Conservation (phyloP, 2,888 invertebrate species). For the Augiades crinisus region DNA sequence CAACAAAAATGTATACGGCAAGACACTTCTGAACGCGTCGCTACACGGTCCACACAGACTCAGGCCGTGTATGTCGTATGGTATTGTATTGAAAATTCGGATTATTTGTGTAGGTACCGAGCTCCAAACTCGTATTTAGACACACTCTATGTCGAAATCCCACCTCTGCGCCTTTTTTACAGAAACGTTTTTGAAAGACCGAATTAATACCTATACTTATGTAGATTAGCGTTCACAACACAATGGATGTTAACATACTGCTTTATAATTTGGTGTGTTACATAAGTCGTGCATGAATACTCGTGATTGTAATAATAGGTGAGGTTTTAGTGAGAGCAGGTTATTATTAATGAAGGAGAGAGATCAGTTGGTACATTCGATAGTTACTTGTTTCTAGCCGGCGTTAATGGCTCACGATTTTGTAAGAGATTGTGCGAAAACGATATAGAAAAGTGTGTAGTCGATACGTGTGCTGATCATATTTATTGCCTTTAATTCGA, state of each 20-base stretch:
- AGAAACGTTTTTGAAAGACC: constrained; percentile 73
- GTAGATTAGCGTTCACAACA: constrained; percentile 70
- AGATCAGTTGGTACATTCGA: constrained; percentile 54
- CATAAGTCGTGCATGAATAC: constrained; percentile 65
- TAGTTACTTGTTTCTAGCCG: constrained; percentile 38
- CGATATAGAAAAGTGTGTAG: constrained; percentile 47
- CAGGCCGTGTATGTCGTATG: constrained; percentile 36
- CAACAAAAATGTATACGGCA: constrained; percentile 22
- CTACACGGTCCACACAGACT: constrained; percentile 44
- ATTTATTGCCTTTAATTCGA: constrained; percentile 64
- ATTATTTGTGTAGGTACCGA: constrained; percentile 46
- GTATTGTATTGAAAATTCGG: constrained; percentile 66
- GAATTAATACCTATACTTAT: constrained; percentile 80
- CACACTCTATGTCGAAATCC: constrained; percentile 55
- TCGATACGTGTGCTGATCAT: constrained; percentile 50
- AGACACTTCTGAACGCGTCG: constrained; percentile 41
- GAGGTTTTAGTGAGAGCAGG: constrained; percentile 56
- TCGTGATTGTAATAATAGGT: constrained; percentile 65
- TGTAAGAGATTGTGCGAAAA: constrained; percentile 57
- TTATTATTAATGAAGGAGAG: constrained; percentile 70
- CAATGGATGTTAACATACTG: constrained; percentile 73
- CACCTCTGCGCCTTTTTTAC: constrained; percentile 60
- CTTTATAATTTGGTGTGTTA: constrained; percentile 70
- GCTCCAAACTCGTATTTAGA: constrained; percentile 25
- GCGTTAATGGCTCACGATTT: constrained; percentile 72